Evolutionary conservation across 30 jellyfish, hydroid and myxozoan genomes (phyloP).

Genomic region (Turritopsis dohrnii): DNA sequence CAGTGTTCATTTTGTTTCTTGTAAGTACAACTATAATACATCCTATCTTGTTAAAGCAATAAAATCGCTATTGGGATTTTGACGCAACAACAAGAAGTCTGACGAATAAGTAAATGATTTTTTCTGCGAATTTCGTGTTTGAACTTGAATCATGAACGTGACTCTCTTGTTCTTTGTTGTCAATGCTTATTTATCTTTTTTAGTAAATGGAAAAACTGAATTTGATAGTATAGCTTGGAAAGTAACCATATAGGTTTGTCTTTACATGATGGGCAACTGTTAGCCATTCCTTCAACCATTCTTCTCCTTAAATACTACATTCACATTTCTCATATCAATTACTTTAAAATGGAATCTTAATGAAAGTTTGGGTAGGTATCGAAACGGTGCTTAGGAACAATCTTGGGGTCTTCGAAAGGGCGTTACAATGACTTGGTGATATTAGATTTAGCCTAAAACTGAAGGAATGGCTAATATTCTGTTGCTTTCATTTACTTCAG

Average conservation of each 20-base stretch:
- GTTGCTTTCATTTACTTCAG: background rate
- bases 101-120: background rate
- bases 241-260: background rate
- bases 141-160: background rate
- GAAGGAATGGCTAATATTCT: background rate
- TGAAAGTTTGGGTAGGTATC: background rate
- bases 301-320: background rate
- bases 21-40: background rate
- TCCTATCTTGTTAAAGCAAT: background rate
- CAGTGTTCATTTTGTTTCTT: slow-evolving; percentile 17
- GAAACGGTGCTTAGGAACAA: background rate
- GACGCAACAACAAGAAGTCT: background rate
- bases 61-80: background rate
- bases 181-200: background rate
- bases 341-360: background rate
- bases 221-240: background rate
- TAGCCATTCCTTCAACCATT: background rate
- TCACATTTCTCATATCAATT: background rate
- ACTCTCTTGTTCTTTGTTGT: background rate
- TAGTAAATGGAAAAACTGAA: background rate
- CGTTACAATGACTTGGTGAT: background rate
- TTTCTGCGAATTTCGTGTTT: background rate
- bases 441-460: background rate
- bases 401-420: background rate
- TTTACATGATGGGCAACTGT: background rate